Evolutionary conservation across 1,140 invertebrate genomes (phyloP).

Genomic region (Melipona quadrifasciata): DNA sequence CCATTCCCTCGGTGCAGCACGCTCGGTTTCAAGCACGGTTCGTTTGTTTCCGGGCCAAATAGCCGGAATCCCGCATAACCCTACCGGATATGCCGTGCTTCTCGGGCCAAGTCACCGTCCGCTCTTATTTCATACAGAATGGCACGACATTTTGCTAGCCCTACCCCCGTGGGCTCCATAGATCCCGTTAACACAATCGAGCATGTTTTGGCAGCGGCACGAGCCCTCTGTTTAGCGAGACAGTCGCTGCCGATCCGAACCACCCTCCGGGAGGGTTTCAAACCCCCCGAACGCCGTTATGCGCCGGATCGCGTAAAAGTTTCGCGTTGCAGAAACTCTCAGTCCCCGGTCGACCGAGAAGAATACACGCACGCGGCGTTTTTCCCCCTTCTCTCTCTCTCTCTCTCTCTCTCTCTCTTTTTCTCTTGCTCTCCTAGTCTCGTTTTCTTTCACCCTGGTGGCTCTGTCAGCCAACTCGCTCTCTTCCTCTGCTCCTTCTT

Average conservation of each 20-base stretch:
- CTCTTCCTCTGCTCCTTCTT: background rate
- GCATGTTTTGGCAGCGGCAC: slow-evolving; percentile 60
- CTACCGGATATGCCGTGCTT: slow-evolving; percentile 54
- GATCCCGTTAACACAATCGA: slow-evolving; percentile 65
- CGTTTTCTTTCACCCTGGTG: background rate
- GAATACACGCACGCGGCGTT: slow-evolving; percentile 12
- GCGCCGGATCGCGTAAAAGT: slow-evolving; percentile 52
- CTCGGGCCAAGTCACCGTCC: slow-evolving; percentile 65
- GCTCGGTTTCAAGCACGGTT: slow-evolving; percentile 36
- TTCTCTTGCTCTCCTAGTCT: background rate
- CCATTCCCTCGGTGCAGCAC: background rate
- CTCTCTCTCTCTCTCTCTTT: background rate
- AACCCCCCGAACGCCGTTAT: slow-evolving; percentile 20
- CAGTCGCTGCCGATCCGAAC: background rate
- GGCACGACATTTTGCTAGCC: slow-evolving; percentile 47
- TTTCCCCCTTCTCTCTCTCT: background rate
- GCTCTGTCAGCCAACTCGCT: too few relatives aligned
- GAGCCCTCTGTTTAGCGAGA: background rate
- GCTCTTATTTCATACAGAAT: slow-evolving; percentile 66
- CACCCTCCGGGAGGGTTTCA: background rate
- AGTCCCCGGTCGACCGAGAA: background rate
- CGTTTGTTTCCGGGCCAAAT: slow-evolving; percentile 72
- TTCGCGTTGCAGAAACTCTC: slow-evolving; percentile 44
- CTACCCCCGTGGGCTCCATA: background rate
- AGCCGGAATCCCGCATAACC: slow-evolving; percentile 43